Base-by-base conservation (phyloP, 2,113 vertebrate genomes). In the Aspidoscelis tigris region DNA sequence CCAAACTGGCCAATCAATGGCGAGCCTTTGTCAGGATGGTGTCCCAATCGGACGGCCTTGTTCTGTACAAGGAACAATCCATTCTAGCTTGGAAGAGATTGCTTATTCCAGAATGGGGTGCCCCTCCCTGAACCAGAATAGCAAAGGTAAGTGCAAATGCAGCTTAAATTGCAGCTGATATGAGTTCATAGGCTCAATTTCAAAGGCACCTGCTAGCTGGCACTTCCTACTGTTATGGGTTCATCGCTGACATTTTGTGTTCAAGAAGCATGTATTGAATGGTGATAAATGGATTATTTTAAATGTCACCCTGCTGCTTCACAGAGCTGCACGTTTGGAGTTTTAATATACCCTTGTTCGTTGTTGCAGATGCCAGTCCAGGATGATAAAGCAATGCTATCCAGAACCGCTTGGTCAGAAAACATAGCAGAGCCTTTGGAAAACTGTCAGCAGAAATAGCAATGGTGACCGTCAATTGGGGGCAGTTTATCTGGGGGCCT, bases 281-380 rank as follows among this genome's bases (percentile, higher is more conserved):
- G 84, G 53, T 66, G 84, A 70, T 87, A 89, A 89, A 70, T 85
- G 85, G 81, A 82, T 95, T 89, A 78, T 91, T 89, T 89, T 66
- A 92, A 53, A 91, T 90, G 88, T 89, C 83, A 85, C 84, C 92
- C 84, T 80, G 79, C 77, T 88, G 70, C 80, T 90, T 87, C 88
- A 84, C 65, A 80, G 83, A 89, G 84, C 84, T 90, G 64, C 82
- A 83, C 80, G 70, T 86, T 88, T 47, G 81, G 84, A 14, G 83
- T 92, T 92, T 88, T 90, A 83, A 77, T 93, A 86, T 4, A 81
- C 85, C 55, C 70, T 90, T 93, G 82, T 88, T 90, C 81, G 81
- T 90, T 93, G 80, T 78, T 50, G 43, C 89, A 78, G 85, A 78
- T 86, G 85, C 85, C 65, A 10, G 72, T 86, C 82, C 89, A 87